Conservation (phyloP, 2,888 invertebrate species). For the Petrolisthes manimaculis region DNA sequence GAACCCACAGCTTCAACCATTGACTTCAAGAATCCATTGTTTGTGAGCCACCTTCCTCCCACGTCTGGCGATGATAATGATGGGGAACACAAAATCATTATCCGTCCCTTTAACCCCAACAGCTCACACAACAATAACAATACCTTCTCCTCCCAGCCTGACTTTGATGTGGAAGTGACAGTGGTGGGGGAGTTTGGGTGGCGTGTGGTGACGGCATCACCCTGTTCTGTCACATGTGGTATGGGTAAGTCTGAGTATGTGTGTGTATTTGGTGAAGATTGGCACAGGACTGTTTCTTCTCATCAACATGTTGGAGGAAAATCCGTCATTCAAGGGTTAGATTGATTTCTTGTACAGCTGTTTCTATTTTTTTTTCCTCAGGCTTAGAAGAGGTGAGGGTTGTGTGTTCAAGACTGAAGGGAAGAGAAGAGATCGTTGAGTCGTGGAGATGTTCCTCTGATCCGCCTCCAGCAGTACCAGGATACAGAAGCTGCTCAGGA, state of each 20-base stretch:
- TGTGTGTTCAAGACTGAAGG: not conserved
- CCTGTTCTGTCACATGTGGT: constrained; percentile 63
- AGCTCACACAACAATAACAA: constrained; percentile 2
- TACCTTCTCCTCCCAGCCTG: not conserved
- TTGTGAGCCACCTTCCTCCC: constrained; percentile 31
- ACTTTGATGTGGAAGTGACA: constrained; percentile 15
- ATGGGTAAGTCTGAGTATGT: constrained; percentile 47
- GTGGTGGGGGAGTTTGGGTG: constrained; percentile 5
- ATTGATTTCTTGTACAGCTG: not conserved
- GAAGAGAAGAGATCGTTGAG: constrained; percentile 7
- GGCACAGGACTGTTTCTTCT: not conserved
- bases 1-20: constrained; percentile 11
- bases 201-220: constrained; percentile 34
- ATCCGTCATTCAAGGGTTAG: not conserved
- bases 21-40: constrained; percentile 52
- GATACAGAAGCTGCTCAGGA: constrained; percentile 27
- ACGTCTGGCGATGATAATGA: not conserved
- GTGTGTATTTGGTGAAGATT: constrained; percentile 16
- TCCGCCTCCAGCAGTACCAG: not conserved
- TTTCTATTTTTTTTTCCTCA: not conserved
- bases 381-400: constrained; percentile 40
- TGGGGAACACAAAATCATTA: not conserved
- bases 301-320: no score
- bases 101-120: constrained; percentile 25
- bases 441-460: constrained; percentile 13